Conservation (phyloP, 2,797 vertebrate genomes). For the Labeo calbasu region DNA sequence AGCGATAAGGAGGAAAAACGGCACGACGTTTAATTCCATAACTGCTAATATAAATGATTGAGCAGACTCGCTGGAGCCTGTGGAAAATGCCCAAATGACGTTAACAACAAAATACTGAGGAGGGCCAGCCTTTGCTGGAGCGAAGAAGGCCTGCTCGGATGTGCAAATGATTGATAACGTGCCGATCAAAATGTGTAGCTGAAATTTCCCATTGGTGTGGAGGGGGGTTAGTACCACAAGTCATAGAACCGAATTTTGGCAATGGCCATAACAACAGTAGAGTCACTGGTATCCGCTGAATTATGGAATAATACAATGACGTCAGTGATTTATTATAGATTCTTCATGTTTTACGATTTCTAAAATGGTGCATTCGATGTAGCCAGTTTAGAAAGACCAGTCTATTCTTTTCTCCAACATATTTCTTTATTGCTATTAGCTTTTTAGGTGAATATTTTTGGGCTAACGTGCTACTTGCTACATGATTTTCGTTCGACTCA, state of each 20-base stretch:
- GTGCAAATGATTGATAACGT: constrained; percentile 65
- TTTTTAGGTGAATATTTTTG: not conserved
- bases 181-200: constrained; percentile 61
- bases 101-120: constrained; percentile 85
- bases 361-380: not conserved
- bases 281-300: not conserved
- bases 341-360: not conserved
- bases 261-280: not conserved
- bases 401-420: not conserved
- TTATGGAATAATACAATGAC: not conserved
- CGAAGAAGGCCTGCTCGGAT: constrained; percentile 52
- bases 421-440: not conserved
- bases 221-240: not conserved
- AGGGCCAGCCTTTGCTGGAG: constrained; percentile 68
- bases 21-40: not conserved
- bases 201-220: constrained; percentile 23
- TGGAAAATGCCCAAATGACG: constrained; percentile 85
- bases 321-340: not conserved
- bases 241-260: not conserved
- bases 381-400: not conserved
- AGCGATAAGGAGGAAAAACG: not conserved
- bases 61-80: constrained; percentile 88
- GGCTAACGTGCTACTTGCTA: not conserved
- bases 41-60: constrained; percentile 61
- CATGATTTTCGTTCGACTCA: not conserved